Evolutionary conservation across 2,113 vertebrate species (phyloP), one percentile per base, ranked within the genome.

Genomic region (Varanus komodoensis): DNA sequence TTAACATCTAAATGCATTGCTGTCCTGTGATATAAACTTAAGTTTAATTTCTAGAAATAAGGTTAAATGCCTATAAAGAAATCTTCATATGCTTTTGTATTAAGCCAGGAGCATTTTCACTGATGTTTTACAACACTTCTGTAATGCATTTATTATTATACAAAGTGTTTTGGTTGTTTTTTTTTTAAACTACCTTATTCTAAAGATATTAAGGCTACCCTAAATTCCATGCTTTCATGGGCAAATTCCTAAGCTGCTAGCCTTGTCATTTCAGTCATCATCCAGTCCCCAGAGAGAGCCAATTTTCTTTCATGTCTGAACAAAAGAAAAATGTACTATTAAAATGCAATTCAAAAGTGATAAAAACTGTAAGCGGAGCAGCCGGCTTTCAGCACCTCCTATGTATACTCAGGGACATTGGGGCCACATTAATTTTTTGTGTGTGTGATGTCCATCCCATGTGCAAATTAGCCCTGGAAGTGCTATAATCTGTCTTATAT

Each of bases 291-390:
- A 50, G 97, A 97, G 97, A 96, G 95, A 97, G 96, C 96, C 97
- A 98, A 98, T 97, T 97, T 97, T 97, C 97, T 96, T 97, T 97
- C 96, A 95, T 96, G 96, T 97, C 96, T 94, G 95, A 97, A 97
- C 96, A 96, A 96, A 98, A 98, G 97, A 97, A 98, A 98, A 98
- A 96, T 97, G 96, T 97, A 97, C 96, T 97, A 97, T 97, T 98
- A 97, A 98, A 97, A 98, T 96, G 96, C 97, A 97, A 97, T 98
- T 98, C 97, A 92, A 95, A 97, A 97, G 97, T 97, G 97, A 98
- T 98, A 97, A 97, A 97, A 97, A 95, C 95, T 95, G 95, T 96
- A 96, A 97, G 95, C 94, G 94, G 95, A 97, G 95, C 97, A 98
- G 98, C 96, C 95, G 88, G 96, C 95, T 97, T 97, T 87, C 94